Evolutionary conservation across 2,888 invertebrate genomes (phyloP), one percentile per base, ranked within the genome.

Genomic region (Strigamia crassipes): DNA sequence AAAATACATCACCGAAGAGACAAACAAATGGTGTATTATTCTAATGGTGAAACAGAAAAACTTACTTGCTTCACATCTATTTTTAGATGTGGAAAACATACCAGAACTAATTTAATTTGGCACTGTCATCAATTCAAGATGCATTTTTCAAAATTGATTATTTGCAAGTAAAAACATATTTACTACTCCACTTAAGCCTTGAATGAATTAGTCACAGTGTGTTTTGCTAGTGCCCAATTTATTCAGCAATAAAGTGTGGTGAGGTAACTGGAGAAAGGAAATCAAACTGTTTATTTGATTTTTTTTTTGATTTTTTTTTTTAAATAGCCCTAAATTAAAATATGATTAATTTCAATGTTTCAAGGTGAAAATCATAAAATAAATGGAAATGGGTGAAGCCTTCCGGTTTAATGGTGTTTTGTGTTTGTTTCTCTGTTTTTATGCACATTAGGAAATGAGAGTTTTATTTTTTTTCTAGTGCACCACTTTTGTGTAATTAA

Each of bases 361-460:
- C 61, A 66, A 66, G 61, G 61, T 66, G 61, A 66, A 66, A 23
- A 66, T 66, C 61, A 23, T 66, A 66, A 66, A 66, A 66, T 66
- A 4, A n/a, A 12, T 66, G 61, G 61, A n/a, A 66, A 66, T 46
- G 46, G n/a, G 46, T 9, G 46, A 46, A 46, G 15, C 46, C 46
- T 46, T 46, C 46, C 46, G 13, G 46, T 46, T 46, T 13, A 66
- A 66, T 66, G 61, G 12, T 18, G 61, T 66, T 66, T 66, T 23
- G 6, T 51, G 51, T 18, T 18, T 51, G 15, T 18, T 51, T 51
- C 12, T 51, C 51, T 51, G n/a, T 51, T 66, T 66, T 66, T 66
- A n/a, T 21, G 18, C 61, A 66, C 23, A 46, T 66, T 66, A 66
- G 61, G 61, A 66, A 66, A 66, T 66, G 61, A 66, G 18, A 38